Evolutionary conservation across 2,888 invertebrate species (phyloP), one percentile per base, ranked within the genome.

Genomic region (Zaprionus obscuricornis): DNA sequence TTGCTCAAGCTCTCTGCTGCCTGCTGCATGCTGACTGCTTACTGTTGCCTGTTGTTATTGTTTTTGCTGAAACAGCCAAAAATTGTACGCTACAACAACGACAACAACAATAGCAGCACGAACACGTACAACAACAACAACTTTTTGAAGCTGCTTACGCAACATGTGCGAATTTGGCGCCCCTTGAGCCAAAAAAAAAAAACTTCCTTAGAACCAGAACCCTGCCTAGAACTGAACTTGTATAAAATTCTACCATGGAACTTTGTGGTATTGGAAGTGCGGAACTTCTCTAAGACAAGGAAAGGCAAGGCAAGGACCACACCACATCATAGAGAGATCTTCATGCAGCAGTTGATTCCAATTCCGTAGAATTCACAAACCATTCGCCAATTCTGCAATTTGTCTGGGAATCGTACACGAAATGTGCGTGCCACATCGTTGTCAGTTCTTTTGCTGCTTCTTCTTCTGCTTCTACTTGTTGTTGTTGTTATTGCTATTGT

Each of bases 331-430:
- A 74, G 36, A 29, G 76, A 83, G 82, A 59, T 60, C 78, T 78
- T 58, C 45, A n/a, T n/a, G n/a, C n/a, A n/a, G n/a, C 66, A 67
- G 78, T 51, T 75, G 70, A 76, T 58, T 60, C 56, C 67, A 68
- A 65, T 84, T 77, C 77, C 51, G 40, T 37, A 62, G 77, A 82
- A 82, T 81, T 82, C 86, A 74, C 81, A 69, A 72, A 82, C n/a
- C 66, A 84, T 59, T 84, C 84, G 77, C 76, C 76, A 83, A 85
- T 85, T 84, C 85, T 68, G 65, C 78, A 85, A 78, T 78, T 79
- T 81, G 78, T 85, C 78, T 83, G 76, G 68, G 84, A 77, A 77
- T 60, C 84, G 76, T 83, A 77, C 84, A 77, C 73, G 76, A 83
- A 83, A 79, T 84, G 76, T 78, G 85, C 81, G 85, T 81, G 81